Base-by-base conservation (phyloP, 2,113 vertebrate species). In the Cephalopholis sonnerati region DNA sequence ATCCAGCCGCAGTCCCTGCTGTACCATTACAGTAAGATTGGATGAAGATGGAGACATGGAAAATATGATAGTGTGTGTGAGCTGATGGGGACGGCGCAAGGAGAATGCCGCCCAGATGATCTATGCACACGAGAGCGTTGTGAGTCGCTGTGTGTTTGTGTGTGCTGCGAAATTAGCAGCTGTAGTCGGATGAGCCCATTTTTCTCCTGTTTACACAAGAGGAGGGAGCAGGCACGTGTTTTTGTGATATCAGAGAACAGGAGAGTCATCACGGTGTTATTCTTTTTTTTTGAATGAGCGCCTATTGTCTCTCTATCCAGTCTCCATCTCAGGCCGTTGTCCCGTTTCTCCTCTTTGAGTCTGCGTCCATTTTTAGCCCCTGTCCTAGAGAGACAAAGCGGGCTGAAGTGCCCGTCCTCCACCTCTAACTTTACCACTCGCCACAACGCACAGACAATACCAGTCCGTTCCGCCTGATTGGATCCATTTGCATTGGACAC, bases 401-500 rank as follows among this genome's bases (percentile, higher is more conserved):
- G 79, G 67, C 81, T 74, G 63, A 76, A 62, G 92, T 79, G 89
- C 83, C 86, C 32, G 93, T 94, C 94, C 94, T 90, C 90, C 92
- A 92, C 93, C 93, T 95, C 91, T 89, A 93, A 93, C 93, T 95
- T 91, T 89, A 89, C 85, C 90, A 81, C 94, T 94, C 90, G 88
- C 93, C 93, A 93, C 91, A 86, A 91, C 93, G 85, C 88, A 75
- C 93, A 95, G 95, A 96, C 95, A 98, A 95, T 95, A 96, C 95
- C 94, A 89, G 94, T 96, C 95, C 17, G 96, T 96, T 97, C 95
- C 95, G 96, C 95, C 96, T 97, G 97, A 97, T 96, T 97, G 97
- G 96, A 96, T 96, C 96, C 96, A 97, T 98, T 98, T 98, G 95
- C 96, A 97, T 97, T 83, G 96, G 97, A 98, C 97, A 95, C 94